Base-by-base conservation (phyloP, 1,140 invertebrate species). In the Odontomachus brunneus region DNA sequence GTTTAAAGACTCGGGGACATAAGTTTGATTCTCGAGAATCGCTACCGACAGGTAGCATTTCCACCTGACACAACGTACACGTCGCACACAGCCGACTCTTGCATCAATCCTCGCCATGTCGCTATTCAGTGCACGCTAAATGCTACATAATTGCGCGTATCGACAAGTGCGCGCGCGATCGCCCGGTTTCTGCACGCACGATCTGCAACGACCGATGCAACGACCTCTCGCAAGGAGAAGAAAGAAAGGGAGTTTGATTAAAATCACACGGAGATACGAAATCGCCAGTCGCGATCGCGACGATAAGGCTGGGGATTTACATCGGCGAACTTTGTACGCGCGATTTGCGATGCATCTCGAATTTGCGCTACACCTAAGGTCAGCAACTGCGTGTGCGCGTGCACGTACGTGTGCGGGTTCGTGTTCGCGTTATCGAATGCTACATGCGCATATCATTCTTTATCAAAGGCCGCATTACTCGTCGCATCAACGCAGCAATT, bases 41-140 rank as follows among this genome's bases (percentile, higher is more conserved):
- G 24, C 5, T 33, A 38, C 14, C 17, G 49, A 69, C 17, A 75
- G 29, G 49, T 22, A 14, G 12, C 14, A 33, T 75, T 29, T 75
- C 22, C 51, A 1, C 38, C 49, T 51, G 14, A 24, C 24, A 24
- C 57, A 33, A 26, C 17, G n/a, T 33, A 15, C 9, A 55, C n/a
- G 44, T 26, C 22, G 29, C 12, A 5, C 3, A 26, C 22, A 19
- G 26, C 5, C 14, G 72, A 5, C 24, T 62, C 11, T 75, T 63
- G 72, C 72, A 51, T 62, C 72, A 62, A 75, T 29, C 44, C 57
- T 63, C 38, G 38, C 38, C 5, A 33, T 73, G 55, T 74, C 57
- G 55, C 55, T 74, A 60, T 62, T 60, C 72, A 26, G 38, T 51
- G 72, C 26, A 63, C 72, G 33, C 57, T 74, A 74, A 74, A 74